Percentiles rank a stretch among this genome's conserved stretches.
phyloP scores from a whole-genome alignment of 35 echinoderm and acorn worm genomes.

The Apostichopus japonicus region DNA sequence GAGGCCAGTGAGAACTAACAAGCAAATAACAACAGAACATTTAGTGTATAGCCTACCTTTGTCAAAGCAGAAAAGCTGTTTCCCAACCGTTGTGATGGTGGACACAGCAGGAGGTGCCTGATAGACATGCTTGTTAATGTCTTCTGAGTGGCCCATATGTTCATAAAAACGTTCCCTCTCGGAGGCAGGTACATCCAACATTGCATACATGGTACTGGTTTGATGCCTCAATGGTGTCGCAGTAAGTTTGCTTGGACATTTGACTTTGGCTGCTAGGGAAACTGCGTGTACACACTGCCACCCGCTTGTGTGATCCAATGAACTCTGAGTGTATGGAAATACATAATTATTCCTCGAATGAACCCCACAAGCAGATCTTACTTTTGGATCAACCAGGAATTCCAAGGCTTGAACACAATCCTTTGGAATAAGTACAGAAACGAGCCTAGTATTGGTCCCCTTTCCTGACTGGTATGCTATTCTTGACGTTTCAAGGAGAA shows the following conservation, averaged over 20 bases:
- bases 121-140: slow-evolving; percentile 36
- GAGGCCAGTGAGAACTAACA: no score
- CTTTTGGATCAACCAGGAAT: neutral
- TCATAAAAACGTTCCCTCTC: slow-evolving; percentile 27
- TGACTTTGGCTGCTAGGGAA: neutral
- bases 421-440: neutral
- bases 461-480: neutral
- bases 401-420: neutral
- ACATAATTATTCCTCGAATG: neutral
- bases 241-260: neutral
- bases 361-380: neutral
- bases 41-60: no score
- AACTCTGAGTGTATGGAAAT: neutral
- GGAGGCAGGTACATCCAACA: slow-evolving; percentile 18
- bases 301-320: neutral
- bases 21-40: no score
- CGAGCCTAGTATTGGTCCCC: neutral
- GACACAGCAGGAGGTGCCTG: neutral
- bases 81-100: neutral
- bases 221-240: slow-evolving; percentile 31
- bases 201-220: slow-evolving; percentile 18
- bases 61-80: neutral
- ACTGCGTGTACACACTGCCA: neutral
- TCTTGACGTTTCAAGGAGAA: neutral
- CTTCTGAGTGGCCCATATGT: slow-evolving; percentile 45